Evolutionary conservation across 1,140 invertebrate genomes (phyloP), one percentile per base, ranked within the genome.

Genomic region (Listronotus bonariensis): DNA sequence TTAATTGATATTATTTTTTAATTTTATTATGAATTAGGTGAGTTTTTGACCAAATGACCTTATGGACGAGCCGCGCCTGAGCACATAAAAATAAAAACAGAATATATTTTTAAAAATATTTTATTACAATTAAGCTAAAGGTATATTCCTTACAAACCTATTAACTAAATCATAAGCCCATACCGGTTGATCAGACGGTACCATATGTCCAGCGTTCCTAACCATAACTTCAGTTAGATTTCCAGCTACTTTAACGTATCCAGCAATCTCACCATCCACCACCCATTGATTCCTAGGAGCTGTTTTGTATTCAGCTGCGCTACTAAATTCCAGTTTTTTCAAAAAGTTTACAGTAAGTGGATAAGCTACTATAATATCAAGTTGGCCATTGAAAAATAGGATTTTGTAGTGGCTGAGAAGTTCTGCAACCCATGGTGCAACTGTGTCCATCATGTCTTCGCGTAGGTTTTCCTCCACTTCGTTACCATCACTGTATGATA

Each of bases 321-420:
- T 83, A n/a, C 78, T 75, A 85, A 91, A 93, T 8, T 87, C 72
- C 1, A 93, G 73, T 40, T 86, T 81, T 45, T 77, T 74, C 8
- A 93, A 70, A 75, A 88, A 92, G 68, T 86, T 87, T 69, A 86
- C 85, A 0, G 91, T 92, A 6, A 91, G 79, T 11, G 91, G 88
- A 73, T 92, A 92, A 0, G 91, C 88, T 6, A 92, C 88, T 54
- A 94, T 92, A 41, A 95, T 88, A 77, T 96, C 92, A 53, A 94
- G 78, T 75, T 94, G 91, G 6, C 92, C 92, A 74, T 88, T 93
- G 77, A 92, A 95, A 67, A 90, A 82, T 34, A 91, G 69, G 2
- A 89, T 84, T 77, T 82, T 81, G 74, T 92, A 92, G 67, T 86
- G 72, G 48, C 74, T 86, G 69, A 82, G 86, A 0, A 96, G 77